Conservation (phyloP, 1,140 invertebrate genomes). For the Glomeris maerens region DNA sequence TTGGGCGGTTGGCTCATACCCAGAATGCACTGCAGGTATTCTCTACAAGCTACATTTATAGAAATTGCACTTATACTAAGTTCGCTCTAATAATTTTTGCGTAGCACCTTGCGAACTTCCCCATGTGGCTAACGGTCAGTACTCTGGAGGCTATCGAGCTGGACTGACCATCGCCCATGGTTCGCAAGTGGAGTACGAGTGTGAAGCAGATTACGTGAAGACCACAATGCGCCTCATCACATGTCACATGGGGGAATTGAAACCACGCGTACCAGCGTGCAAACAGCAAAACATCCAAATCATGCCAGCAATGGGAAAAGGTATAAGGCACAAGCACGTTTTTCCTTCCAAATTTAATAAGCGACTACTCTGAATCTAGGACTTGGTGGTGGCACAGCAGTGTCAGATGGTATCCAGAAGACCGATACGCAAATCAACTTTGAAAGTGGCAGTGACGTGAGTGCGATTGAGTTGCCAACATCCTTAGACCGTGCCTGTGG, state of each 20-base stretch:
- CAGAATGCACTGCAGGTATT: constrained; percentile 58
- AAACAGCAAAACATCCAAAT: constrained; percentile 15
- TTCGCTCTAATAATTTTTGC: no score
- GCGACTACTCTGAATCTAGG: no score
- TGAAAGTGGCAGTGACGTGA: constrained; percentile 41
- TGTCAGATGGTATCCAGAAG: constrained; percentile 16
- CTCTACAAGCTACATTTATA: not conserved
- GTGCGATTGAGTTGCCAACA: constrained; percentile 13
- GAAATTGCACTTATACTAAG: constrained; percentile 5
- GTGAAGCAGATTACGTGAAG: constrained; percentile 40
- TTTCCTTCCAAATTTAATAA: no score
- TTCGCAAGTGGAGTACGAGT: constrained; percentile 36
- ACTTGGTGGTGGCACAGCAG: no score
- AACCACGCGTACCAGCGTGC: constrained; percentile 42
- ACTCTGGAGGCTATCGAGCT: constrained; percentile 55
- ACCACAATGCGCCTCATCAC: constrained; percentile 36
- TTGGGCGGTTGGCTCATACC: constrained; percentile 52
- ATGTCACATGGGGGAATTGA: constrained; percentile 51
- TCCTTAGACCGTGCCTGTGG: constrained; percentile 37
- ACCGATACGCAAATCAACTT: constrained; percentile 14
- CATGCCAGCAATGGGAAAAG: constrained; percentile 12
- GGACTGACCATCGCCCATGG: constrained; percentile 64
- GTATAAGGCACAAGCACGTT: no score
- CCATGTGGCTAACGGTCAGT: constrained; percentile 51
- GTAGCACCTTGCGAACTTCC: constrained; percentile 58